Evolutionary conservation across 2,113 vertebrate genomes (phyloP).

Genomic region (Heloderma charlesbogerti): DNA sequence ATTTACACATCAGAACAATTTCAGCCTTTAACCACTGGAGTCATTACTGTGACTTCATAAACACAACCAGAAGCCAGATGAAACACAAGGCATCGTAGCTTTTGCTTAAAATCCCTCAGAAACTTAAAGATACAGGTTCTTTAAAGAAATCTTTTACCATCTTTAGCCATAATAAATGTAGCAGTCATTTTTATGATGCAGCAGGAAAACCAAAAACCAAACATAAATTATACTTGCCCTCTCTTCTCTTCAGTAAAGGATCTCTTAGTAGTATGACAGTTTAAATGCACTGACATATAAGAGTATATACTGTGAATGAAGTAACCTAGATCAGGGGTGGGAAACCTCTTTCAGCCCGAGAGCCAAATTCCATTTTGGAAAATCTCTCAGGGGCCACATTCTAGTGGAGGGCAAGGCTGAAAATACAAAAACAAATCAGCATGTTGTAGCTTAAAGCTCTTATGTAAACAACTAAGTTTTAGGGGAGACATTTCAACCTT

Average conservation of each 20-base stretch:
- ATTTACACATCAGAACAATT: not conserved
- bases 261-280: not conserved
- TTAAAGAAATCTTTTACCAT: slow-evolving; percentile 39
- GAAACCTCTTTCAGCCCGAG: too few species aligned
- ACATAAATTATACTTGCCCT: not conserved
- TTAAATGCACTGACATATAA: not conserved
- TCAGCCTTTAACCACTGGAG: slow-evolving; percentile 29
- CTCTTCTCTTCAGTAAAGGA: not conserved
- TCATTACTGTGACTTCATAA: slow-evolving; percentile 28
- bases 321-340: not conserved
- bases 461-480: too few species aligned
- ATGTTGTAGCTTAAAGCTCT: too few species aligned
- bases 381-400: too few species aligned
- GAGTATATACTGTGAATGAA: not conserved
- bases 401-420: too few species aligned
- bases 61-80: rapidly evolving
- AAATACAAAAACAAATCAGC: too few species aligned
- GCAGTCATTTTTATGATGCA: not conserved
- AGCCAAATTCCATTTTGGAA: too few species aligned
- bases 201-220: not conserved
- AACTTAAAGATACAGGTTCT: slow-evolving; percentile 22
- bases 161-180: slow-evolving; percentile 15
- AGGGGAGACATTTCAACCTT: too few species aligned
- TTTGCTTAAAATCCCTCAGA: slow-evolving; percentile 36
- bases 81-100: not conserved